Evolutionary conservation across 1,140 invertebrate species (phyloP).

Genomic region (Euura saliciscinereae): DNA sequence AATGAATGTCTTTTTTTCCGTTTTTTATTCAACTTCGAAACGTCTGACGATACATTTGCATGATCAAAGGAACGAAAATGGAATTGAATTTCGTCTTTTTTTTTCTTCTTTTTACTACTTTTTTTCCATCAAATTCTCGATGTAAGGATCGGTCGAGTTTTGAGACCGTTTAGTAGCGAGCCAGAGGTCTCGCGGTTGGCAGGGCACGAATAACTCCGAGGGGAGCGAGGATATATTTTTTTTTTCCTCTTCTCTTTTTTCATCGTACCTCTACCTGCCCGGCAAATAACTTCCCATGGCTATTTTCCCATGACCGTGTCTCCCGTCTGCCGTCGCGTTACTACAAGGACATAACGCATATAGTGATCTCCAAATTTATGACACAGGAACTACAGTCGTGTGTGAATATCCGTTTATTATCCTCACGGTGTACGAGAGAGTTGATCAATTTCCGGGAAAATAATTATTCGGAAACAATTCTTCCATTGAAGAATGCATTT

Average conservation of each 20-base stretch:
- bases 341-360: not conserved
- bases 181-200: not conserved
- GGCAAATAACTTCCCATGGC: not conserved
- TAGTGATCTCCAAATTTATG: not conserved
- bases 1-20: too few relatives aligned
- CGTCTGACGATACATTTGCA: too few relatives aligned
- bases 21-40: too few relatives aligned
- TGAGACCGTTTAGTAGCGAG: not conserved
- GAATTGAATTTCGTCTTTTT: too few relatives aligned
- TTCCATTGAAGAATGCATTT: too few relatives aligned
- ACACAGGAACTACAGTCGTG: not conserved
- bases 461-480: too few relatives aligned
- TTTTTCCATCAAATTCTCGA: too few relatives aligned
- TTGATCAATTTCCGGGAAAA: too few relatives aligned
- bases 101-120: too few relatives aligned
- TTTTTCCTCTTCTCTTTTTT: not conserved
- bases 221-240: not conserved
- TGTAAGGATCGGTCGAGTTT: not conserved
- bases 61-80: too few relatives aligned
- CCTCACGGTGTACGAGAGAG: too few relatives aligned
- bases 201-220: not conserved
- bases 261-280: not conserved
- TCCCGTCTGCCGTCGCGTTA: not conserved
- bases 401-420: too few relatives aligned
- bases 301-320: constrained; percentile 6